Conservation (phyloP, 1,140 invertebrate species). For the Bombus superbus region DNA sequence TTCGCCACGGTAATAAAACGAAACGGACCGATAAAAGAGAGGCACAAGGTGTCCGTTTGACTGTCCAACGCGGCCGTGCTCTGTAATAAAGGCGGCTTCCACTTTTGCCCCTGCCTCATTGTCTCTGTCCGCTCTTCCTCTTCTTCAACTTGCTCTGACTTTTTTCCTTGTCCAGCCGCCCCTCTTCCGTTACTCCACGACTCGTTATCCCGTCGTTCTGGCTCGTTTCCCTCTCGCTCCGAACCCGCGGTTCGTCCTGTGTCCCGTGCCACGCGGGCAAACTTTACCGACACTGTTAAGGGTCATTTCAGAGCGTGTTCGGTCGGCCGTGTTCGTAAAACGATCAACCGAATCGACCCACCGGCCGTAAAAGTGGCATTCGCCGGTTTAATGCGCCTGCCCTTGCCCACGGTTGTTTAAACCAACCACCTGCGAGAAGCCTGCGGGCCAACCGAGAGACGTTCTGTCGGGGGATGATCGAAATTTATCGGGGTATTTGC, state of each 20-base stretch:
- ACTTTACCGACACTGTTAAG: slow-evolving; percentile 60
- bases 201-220: slow-evolving; percentile 61
- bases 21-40: slow-evolving; percentile 71
- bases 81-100: slow-evolving; percentile 75
- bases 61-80: slow-evolving; percentile 69
- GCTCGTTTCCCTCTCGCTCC: slow-evolving; percentile 24
- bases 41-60: slow-evolving; percentile 73
- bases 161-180: background rate
- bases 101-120: slow-evolving; percentile 65
- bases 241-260: slow-evolving; percentile 19
- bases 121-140: slow-evolving; percentile 35
- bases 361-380: slow-evolving; percentile 52
- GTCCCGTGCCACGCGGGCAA: slow-evolving; percentile 47
- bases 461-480: too few relatives aligned
- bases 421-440: background rate
- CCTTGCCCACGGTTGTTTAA: background rate
- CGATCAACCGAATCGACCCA: slow-evolving; percentile 38
- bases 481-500: background rate
- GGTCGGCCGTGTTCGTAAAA: slow-evolving; percentile 54
- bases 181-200: slow-evolving; percentile 38
- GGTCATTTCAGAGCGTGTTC: slow-evolving; percentile 49
- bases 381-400: slow-evolving; percentile 4
- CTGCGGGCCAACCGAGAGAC: background rate
- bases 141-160: background rate
- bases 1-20: slow-evolving; percentile 70